Conservation (phyloP, 1,140 invertebrate species). For the Drosophila asahinai region DNA sequence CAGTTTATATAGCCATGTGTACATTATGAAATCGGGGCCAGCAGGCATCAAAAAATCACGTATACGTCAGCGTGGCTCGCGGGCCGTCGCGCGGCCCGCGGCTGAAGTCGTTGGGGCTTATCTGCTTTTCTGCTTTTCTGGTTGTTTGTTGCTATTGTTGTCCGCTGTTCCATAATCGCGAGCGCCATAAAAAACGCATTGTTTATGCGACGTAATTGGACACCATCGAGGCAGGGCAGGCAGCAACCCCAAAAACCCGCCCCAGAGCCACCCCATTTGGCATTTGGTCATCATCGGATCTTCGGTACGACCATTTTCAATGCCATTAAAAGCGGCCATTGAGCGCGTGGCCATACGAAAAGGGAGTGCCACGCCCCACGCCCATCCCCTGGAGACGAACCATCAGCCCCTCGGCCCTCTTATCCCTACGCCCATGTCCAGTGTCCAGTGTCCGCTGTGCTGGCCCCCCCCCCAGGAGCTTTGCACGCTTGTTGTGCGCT, state of each 20-base stretch:
- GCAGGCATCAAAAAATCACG: constrained; percentile 72
- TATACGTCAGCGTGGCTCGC: constrained; percentile 68
- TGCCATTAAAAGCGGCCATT: constrained; percentile 76
- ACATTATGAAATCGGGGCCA: constrained; percentile 55
- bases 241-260: constrained; percentile 3
- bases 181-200: constrained; percentile 80
- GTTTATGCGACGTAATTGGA: constrained; percentile 83
- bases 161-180: constrained; percentile 67
- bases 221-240: constrained; percentile 50
- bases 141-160: constrained; percentile 36
- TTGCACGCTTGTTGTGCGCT: constrained; percentile 67
- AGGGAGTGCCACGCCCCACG: constrained; percentile 13
- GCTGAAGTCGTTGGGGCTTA: constrained; percentile 59
- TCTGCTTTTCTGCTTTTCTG: constrained; percentile 52
- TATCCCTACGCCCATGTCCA: background rate
- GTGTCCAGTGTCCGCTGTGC: background rate
- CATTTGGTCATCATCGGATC: constrained; percentile 70
- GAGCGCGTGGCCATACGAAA: constrained; percentile 58
- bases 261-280: constrained; percentile 13
- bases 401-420: background rate
- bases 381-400: constrained; percentile 13
- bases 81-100: constrained; percentile 9
- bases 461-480: background rate
- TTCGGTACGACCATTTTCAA: constrained; percentile 68
- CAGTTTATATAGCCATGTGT: constrained; percentile 28